Evolutionary conservation across 1,140 invertebrate genomes (phyloP).

Genomic region (Ips typographus): DNA sequence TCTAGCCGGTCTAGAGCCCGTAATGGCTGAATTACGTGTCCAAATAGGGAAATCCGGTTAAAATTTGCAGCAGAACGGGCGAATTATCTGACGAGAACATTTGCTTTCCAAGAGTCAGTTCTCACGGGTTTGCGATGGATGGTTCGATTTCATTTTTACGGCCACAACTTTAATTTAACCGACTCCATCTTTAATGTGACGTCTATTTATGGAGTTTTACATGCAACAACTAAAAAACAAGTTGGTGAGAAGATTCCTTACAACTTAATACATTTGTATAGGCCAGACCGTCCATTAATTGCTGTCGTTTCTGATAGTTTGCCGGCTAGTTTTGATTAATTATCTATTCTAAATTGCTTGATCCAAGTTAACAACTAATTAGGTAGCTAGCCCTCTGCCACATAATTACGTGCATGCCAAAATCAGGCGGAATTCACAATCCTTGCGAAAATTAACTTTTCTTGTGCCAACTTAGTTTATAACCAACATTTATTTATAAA

Average conservation of each 20-base stretch:
- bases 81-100: conserved; percentile 29
- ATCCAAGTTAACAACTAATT: conserved; percentile 12
- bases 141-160: conserved; percentile 24
- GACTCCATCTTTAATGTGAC: background rate
- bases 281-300: background rate
- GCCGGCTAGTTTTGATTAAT: conserved; percentile 11
- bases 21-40: conserved; percentile 35
- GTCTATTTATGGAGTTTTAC: background rate
- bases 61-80: conserved; percentile 35
- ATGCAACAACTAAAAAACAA: too few species aligned
- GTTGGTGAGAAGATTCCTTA: background rate
- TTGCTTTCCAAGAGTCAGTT: conserved; percentile 34
- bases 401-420: conserved; percentile 6
- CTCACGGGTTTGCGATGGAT: conserved; percentile 25
- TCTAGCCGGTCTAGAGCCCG: conserved; percentile 28
- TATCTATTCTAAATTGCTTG: conserved; percentile 6
- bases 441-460: too few species aligned
- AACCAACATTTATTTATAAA: too few species aligned
- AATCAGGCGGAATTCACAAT: background rate
- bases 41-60: conserved; percentile 35
- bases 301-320: background rate
- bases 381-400: conserved; percentile 3
- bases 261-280: background rate
- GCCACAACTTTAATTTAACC: conserved; percentile 17
- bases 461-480: too few species aligned